phyloP scores from a whole-genome alignment of 2,113 vertebrate genomes.

The Oostethus manadensis region DNA sequence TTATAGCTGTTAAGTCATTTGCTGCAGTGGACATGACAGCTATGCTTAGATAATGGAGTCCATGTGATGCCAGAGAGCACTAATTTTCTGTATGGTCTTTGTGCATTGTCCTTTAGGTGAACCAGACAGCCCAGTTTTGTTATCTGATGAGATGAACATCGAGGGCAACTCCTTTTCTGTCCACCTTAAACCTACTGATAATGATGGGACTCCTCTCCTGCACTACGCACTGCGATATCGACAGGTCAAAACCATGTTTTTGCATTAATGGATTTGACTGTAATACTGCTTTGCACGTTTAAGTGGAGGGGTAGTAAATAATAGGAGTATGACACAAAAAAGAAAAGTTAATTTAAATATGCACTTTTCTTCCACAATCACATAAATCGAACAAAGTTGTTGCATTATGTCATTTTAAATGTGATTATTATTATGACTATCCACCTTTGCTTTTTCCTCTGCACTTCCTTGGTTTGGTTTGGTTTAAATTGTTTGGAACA shows the following conservation, averaged over 20 bases:
- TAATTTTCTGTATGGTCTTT: background rate
- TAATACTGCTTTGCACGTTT: background rate
- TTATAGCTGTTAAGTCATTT: background rate
- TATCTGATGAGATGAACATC: constrained; percentile 28
- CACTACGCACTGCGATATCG: constrained; percentile 58
- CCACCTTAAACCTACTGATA: constrained; percentile 46
- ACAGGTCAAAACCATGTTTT: constrained; percentile 38
- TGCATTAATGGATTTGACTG: background rate
- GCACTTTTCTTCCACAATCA: too few relatives aligned
- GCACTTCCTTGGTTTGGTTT: too few relatives aligned
- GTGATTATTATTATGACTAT: too few relatives aligned
- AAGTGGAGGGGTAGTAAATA: background rate
- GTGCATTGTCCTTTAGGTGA: constrained; percentile 53
- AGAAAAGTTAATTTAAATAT: background rate
- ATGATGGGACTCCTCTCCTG: constrained; percentile 52
- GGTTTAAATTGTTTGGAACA: too few relatives aligned
- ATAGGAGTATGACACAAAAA: background rate
- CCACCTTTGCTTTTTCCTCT: too few relatives aligned
- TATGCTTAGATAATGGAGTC: background rate
- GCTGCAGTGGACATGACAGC: background rate
- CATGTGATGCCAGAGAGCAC: background rate
- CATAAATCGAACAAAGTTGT: too few relatives aligned
- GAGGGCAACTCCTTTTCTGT: constrained; percentile 58
- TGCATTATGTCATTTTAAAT: too few relatives aligned
- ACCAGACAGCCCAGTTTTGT: constrained; percentile 62